Base-by-base conservation (phyloP, 2,888 invertebrate genomes). In the Apotomis betuletana region DNA sequence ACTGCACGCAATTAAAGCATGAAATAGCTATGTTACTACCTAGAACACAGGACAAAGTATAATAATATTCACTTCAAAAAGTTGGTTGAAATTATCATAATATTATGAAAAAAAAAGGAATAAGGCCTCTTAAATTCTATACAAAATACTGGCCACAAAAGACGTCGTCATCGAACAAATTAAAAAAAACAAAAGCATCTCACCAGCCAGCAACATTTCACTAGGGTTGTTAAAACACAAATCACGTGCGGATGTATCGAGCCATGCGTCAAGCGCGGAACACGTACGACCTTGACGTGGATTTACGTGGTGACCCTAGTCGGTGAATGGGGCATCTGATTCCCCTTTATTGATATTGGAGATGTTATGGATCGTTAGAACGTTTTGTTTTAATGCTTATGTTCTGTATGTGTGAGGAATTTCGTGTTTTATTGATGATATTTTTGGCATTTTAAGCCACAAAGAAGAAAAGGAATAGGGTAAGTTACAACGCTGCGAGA, bases 171-270 rank as follows among this genome's bases (percentile, higher is more conserved):
- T 6, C 41, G 55, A 60, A 6, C 27, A 10, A 12, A 67, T 4
- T 13, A 49, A 60, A 55, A 36, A 36, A 62, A 62, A 71, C 38
- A 54, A 38, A 38, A 12, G 10, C 41, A 13, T 52, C 61, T 12
- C 51, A 62, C 10, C 67, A 58, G 57, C 62, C 67, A 59, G 70
- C 64, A 49, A 49, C 65, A 67, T 61, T 67, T 67, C 71, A 64
- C 41, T 67, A 68, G 72, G 72, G 76, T 55, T 75, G 79, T 87
- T 85, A 75, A 77, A 77, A 87, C 81, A 81, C 87, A 83, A 82
- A 85, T 85, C 90, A 90, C 90, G 89, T 82, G 64, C 80, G 69
- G 69, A 79, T 84, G 83, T 89, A 86, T 87, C 86, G 84, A 77
- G 79, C 79, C 79, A 83, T 87, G 83, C 82, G 85, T 87, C 86